phyloP scores from a whole-genome alignment of 2,113 vertebrate species.

The Globicephala melas region DNA sequence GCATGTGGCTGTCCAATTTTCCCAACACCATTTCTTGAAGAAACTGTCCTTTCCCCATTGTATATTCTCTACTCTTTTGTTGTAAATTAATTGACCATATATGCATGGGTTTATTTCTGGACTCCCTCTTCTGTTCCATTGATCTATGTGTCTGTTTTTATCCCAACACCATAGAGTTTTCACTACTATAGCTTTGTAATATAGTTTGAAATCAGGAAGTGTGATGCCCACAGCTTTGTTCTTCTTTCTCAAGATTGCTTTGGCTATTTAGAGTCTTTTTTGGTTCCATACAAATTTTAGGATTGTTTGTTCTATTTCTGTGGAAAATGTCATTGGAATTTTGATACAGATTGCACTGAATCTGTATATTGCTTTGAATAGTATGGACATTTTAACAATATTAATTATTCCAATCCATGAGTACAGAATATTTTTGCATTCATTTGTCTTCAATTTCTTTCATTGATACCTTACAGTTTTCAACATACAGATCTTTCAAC shows the following conservation, averaged over 20 bases:
- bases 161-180: background rate
- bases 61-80: background rate
- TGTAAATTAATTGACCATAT: background rate
- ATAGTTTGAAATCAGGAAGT: background rate
- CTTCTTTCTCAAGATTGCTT: background rate
- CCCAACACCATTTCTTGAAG: background rate
- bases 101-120: background rate
- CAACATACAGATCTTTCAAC: background rate
- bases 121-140: background rate
- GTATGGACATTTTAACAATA: background rate
- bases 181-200: background rate
- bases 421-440: background rate
- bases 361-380: background rate
- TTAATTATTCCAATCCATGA: background rate
- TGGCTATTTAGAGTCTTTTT: background rate
- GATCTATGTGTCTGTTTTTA: background rate
- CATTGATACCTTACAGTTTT: background rate
- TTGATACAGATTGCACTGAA: background rate
- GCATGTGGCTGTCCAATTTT: background rate
- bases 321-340: background rate
- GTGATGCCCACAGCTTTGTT: background rate
- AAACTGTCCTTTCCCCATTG: background rate
- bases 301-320: background rate
- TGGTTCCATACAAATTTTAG: background rate
- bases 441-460: background rate